Base-by-base conservation (phyloP, 2,113 vertebrate species). In the Periophthalmus modestus region DNA sequence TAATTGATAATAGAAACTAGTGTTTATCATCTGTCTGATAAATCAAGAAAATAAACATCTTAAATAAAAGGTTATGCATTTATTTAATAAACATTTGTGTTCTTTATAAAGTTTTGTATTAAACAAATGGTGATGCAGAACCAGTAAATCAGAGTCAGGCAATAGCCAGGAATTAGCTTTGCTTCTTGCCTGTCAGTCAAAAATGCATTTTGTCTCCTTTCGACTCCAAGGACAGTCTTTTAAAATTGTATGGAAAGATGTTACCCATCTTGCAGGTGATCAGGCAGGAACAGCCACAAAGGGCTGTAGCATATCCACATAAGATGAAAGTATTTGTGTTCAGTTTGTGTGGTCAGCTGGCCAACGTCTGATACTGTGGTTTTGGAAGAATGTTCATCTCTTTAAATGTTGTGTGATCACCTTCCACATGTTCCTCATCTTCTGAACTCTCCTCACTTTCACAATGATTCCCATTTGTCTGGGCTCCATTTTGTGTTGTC, bases 371-470 rank as follows among this genome's bases (percentile, higher is more conserved):
- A 50, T 71, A n/a, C 36, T 55, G 81, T 62, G 74, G 11, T 2
- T 74, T 2, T 0, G 79, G 54, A 58, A 65, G 71, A 57, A 84
- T 73, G 81, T 80, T 76, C 36, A 67, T 34, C 48, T 16, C 62
- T 28, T 78, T 57, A 4, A 68, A 66, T 0, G 24, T 13, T 2
- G 14, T 69, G 48, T 73, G 24, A 47, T 69, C 57, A 7, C 10
- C 43, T 16, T 80, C 75, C 1, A 83, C 83, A 5, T 18, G 9
- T 0, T 86, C 88, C 48, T 89, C 92, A 7, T 92, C 90, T 2
- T 83, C 89, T 6, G 86, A 89, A 50, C 89, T 91, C 71, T 87
- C 85, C 62, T 89, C 87, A 0, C 78, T 88, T 7, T 66, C 79
- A 23, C 81, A 73, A 5, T 70, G 75, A 28, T 54, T 54, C 57